These are phyloP conservation scores for Exocentrus adspersus DNA, from an alignment of 2,888 invertebrate species.

Conservation along the genomic window DNA sequence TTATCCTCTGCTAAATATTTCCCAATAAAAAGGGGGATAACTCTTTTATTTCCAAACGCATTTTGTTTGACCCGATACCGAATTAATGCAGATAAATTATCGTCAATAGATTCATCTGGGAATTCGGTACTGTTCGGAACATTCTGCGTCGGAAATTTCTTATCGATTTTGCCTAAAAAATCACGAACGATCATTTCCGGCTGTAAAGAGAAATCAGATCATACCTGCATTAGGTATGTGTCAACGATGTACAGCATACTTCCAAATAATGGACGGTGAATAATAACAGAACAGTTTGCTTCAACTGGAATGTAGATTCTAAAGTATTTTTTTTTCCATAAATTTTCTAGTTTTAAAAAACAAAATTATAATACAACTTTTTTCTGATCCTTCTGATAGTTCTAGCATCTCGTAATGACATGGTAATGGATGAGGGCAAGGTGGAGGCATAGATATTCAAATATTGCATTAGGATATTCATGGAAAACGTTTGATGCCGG, in stretches of 20 bases:
- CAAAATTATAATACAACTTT: too few relatives aligned
- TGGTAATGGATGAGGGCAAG: slow-evolving; percentile 8
- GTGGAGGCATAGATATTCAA: slow-evolving; percentile 7
- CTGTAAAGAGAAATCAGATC: background rate
- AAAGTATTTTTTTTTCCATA: too few relatives aligned
- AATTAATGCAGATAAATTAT: background rate
- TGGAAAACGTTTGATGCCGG: slow-evolving; percentile 14
- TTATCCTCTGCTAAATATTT: too few relatives aligned
- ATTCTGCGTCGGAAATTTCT: background rate
- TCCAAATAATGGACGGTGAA: background rate
- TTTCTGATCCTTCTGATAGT: background rate
- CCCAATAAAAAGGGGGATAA: too few relatives aligned
- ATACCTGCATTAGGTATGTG: background rate
- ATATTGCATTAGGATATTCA: slow-evolving; percentile 16
- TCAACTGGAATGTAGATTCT: too few relatives aligned
- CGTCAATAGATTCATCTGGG: background rate
- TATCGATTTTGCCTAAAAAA: background rate
- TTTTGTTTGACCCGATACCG: background rate
- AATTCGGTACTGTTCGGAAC: background rate
- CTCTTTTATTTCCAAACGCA: background rate
- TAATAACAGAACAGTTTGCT: too few relatives aligned
- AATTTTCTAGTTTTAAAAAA: too few relatives aligned
- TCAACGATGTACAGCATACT: background rate
- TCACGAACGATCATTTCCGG: slow-evolving; percentile 3
- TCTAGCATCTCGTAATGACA: slow-evolving; percentile 2